These are phyloP conservation scores for Hydrolagus affinis DNA, from an alignment of 2,113 vertebrate genomes.

Conservation along the genomic window DNA sequence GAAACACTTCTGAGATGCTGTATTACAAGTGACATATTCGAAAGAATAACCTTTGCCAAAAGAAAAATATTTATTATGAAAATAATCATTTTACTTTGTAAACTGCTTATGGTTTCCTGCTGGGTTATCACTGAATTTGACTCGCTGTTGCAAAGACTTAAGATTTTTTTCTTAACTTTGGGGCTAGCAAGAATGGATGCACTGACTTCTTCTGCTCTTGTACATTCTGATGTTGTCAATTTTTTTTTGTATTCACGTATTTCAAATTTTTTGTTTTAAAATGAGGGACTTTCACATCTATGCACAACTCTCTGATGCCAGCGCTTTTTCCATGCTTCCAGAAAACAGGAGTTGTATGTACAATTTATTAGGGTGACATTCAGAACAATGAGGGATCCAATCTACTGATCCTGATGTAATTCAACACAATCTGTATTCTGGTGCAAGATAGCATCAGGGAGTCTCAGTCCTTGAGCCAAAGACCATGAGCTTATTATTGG, in stretches of 20 bases:
- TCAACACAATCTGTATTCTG: not conserved
- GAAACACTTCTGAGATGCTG: no score
- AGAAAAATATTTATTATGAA: not conserved
- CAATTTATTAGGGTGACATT: not conserved
- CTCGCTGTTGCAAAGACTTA: no score
- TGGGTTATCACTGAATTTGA: no score
- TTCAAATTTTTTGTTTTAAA: not conserved
- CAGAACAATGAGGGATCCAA: not conserved
- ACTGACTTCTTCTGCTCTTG: not conserved
- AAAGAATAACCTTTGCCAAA: not conserved
- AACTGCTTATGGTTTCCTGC: not conserved
- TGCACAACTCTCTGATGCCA: not conserved
- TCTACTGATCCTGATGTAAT: not conserved
- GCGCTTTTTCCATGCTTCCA: not conserved
- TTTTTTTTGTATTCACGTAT: not conserved
- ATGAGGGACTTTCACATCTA: not conserved
- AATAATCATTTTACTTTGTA: not conserved
- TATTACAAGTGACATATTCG: no score
- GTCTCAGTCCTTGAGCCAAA: not conserved
- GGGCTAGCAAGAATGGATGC: no score
- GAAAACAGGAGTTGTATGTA: not conserved
- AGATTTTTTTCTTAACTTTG: no score
- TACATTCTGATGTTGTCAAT: not conserved
- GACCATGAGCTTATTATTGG: not conserved
- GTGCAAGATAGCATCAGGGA: not conserved